A percentile compares a stretch with the other conserved stretches of the same genome.
Evolutionary conservation across 2,113 vertebrate genomes (phyloP).

Genomic region (Noturus placidus): DNA sequence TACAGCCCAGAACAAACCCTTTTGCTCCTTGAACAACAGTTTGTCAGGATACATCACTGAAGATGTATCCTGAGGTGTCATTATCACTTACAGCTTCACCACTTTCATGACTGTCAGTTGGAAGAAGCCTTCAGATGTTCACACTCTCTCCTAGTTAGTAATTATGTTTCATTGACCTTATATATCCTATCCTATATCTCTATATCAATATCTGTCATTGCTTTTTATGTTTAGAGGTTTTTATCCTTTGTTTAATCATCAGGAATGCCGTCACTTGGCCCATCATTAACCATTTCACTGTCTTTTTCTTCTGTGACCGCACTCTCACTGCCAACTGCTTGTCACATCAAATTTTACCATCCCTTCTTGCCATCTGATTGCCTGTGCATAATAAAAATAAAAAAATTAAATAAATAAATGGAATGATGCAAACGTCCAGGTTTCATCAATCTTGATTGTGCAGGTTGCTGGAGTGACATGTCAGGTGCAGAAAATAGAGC

Average conservation of each 20-base stretch:
- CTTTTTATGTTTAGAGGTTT: not conserved
- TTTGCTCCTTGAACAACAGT: not conserved
- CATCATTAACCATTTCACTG: constrained; percentile 10
- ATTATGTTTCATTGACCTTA: not conserved
- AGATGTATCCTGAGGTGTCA: not conserved
- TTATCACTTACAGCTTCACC: constrained; percentile 1
- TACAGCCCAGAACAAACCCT: not conserved
- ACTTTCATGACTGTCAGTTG: not conserved
- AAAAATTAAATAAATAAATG: too few species aligned
- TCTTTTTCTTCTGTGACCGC: not conserved
- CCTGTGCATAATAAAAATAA: too few species aligned
- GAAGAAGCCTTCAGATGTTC: not conserved
- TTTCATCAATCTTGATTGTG: constrained; percentile 67
- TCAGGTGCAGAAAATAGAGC: constrained; percentile 19
- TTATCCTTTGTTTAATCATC: constrained; percentile 19
- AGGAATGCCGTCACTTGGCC: not conserved
- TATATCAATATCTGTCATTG: not conserved
- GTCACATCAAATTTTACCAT: constrained; percentile 64
- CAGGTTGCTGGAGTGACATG: constrained; percentile 27
- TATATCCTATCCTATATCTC: not conserved
- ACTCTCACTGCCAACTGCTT: constrained; percentile 59
- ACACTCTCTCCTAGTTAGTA: not conserved
- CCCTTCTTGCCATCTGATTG: constrained; percentile 48
- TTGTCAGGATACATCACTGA: not conserved
- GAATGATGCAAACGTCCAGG: constrained; percentile 26